A percentile compares a stretch with the other conserved stretches of the same genome.
phyloP scores from a whole-genome alignment of 2,797 vertebrate genomes.

The Antennarius maculatus region DNA sequence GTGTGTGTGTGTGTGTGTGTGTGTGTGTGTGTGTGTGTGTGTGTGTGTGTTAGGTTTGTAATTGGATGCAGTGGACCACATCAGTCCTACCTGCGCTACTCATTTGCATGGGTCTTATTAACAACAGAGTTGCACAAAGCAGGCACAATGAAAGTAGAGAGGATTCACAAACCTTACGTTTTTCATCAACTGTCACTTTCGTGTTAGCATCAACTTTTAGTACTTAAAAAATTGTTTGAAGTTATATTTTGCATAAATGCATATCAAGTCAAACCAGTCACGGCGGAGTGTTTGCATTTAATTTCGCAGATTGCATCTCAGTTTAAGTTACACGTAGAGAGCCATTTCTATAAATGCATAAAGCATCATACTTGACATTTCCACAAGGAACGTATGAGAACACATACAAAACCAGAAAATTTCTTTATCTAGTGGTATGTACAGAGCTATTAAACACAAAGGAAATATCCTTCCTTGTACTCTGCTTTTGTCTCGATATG shows the following conservation, averaged over 20 bases:
- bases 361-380: slow-evolving; percentile 19
- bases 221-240: slow-evolving; percentile 35
- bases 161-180: slow-evolving; percentile 24
- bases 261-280: slow-evolving; percentile 12
- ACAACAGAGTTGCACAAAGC: slow-evolving; percentile 67
- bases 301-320: slow-evolving; percentile 24
- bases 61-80: slow-evolving; percentile 75
- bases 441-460: slow-evolving; percentile 4
- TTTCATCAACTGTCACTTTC: slow-evolving; percentile 46
- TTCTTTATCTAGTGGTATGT: not conserved
- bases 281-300: not conserved
- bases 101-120: slow-evolving; percentile 74
- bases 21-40: slow-evolving; percentile 49
- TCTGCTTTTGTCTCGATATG: not conserved
- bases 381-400: slow-evolving; percentile 6
- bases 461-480: not conserved
- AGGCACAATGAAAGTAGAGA: slow-evolving; percentile 30
- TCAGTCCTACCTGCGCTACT: slow-evolving; percentile 71
- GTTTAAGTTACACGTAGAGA: slow-evolving; percentile 4
- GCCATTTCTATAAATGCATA: slow-evolving; percentile 20
- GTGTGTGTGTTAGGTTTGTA: slow-evolving; percentile 69
- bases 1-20: slow-evolving; percentile 39
- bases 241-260: slow-evolving; percentile 20
- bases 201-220: slow-evolving; percentile 50
- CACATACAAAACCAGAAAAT: not conserved